Evolutionary conservation across 2,113 vertebrate species (phyloP), one percentile per base, ranked within the genome.

Genomic region (Antigone vipio): DNA sequence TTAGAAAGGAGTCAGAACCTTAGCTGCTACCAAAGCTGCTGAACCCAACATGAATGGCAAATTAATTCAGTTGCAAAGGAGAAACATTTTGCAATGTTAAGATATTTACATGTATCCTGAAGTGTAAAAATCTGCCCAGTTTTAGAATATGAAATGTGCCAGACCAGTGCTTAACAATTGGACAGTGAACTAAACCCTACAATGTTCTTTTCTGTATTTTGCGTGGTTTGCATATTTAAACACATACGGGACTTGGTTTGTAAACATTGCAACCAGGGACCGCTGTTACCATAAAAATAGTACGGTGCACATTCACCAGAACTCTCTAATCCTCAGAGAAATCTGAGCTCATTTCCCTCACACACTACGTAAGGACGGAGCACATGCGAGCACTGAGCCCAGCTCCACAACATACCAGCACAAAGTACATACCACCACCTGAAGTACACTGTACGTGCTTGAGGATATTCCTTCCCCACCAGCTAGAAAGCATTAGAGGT

Each of bases 391-490:
- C 32, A 15, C 21, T 52, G 30, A 58, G 11, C 5, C 10, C 18
- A 73, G 12, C 16, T 63, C n/a, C 14, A 30, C 12, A 87, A 35
- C 19, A 34, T 12, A 11, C 10, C 11, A 45, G 15, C 24, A 38
- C 7, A 30, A 81, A 44, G 9, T 32, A 19, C 11, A 19, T 20
- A 27, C 14, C 6, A 45, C 19, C 56, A 80, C 34, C 10, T 73
- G 30, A 79, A 83, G 1, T 35, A 15, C 5, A 10, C 4, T 40
- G 17, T 47, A 18, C 0, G 0, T 11, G 4, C 12, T 56, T 69
- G 11, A 50, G 22, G 19, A n/a, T 69, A 66, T 59, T 34, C 6
- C 26, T 59, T 34, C 6, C 26, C 11, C 22, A 71, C 4, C 19
- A 55, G 8, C 11, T 49, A 24, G 13, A 82, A 88, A 52, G 15